Evolutionary conservation across 1,140 invertebrate species (phyloP), one percentile per base, ranked within the genome.

Genomic region (Hypothenemus hampei): DNA sequence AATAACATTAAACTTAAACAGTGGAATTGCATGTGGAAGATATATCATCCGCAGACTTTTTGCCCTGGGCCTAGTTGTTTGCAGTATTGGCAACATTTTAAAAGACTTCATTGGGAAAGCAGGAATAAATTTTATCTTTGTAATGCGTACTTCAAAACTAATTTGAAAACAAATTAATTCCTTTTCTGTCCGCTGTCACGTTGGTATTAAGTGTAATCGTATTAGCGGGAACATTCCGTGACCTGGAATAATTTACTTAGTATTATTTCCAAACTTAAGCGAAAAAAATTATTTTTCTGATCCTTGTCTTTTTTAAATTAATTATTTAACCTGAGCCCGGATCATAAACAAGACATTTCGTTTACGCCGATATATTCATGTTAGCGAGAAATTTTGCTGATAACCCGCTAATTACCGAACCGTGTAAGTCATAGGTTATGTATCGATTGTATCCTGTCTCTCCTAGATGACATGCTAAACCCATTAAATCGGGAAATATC

Each of bases 81-180:
- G n/a, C n/a, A n/a, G n/a, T n/a, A n/a, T n/a, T n/a, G n/a, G n/a
- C n/a, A n/a, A n/a, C n/a, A n/a, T n/a, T n/a, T n/a, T n/a, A n/a
- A n/a, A n/a, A n/a, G n/a, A n/a, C n/a, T n/a, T n/a, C n/a, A n/a
- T n/a, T n/a, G n/a, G n/a, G n/a, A n/a, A n/a, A n/a, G n/a, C n/a
- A n/a, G n/a, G n/a, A 31, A 31, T 13, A 31, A 31, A 31, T 11
- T 31, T 31, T 13, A 31, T 31, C 26, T 13, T 3, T 8, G 26
- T 13, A 31, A 31, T 13, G 8, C 10, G 10, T 11, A 18, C 20
- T 35, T 16, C 18, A 35, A 47, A 47, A 45, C 43, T 47, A 47
- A 47, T 47, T 47, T 48, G 23, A 48, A 48, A 48, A 37, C 31
- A 48, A 48, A 48, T 36, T 48, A 48, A 48, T 48, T 48, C 46